phyloP scores from a whole-genome alignment of 2,113 vertebrate genomes.

The Hiodon tergisus region DNA sequence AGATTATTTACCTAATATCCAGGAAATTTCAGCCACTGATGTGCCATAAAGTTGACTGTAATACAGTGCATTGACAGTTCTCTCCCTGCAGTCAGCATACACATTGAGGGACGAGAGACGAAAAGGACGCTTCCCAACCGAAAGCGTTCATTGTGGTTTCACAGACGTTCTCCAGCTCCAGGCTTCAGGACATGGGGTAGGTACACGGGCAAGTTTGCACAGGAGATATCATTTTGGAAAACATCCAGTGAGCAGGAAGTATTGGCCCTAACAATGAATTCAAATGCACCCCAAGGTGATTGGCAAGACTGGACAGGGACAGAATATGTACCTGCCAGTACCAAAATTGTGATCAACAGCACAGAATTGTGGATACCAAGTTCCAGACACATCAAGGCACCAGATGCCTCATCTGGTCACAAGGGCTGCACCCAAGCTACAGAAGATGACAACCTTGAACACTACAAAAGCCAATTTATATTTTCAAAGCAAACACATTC shows the following conservation, averaged over 20 bases:
- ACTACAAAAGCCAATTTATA: too few species aligned
- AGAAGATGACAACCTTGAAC: too few species aligned
- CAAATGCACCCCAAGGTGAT: not conserved
- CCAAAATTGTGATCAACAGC: not conserved
- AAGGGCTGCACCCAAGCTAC: too few species aligned
- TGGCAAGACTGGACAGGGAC: slow-evolving; percentile 5
- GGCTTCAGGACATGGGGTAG: not conserved
- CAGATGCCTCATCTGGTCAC: too few species aligned
- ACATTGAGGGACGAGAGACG: not conserved
- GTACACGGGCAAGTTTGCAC: slow-evolving; percentile 28
- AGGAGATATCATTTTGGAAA: slow-evolving; percentile 5
- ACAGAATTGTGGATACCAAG: not conserved
- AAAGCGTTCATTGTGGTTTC: not conserved
- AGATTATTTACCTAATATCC: not conserved
- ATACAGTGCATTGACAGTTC: not conserved
- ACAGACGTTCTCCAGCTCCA: not conserved
- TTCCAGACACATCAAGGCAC: not conserved
- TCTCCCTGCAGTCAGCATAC: not conserved
- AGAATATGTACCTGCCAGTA: not conserved
- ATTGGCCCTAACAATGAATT: not conserved
- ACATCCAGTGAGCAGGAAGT: not conserved
- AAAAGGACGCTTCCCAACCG: not conserved
- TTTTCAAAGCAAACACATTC: too few species aligned
- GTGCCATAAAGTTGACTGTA: not conserved
- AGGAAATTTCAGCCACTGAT: not conserved